Base-by-base conservation (phyloP, 2,888 invertebrate species). In the Agrochola circellaris region DNA sequence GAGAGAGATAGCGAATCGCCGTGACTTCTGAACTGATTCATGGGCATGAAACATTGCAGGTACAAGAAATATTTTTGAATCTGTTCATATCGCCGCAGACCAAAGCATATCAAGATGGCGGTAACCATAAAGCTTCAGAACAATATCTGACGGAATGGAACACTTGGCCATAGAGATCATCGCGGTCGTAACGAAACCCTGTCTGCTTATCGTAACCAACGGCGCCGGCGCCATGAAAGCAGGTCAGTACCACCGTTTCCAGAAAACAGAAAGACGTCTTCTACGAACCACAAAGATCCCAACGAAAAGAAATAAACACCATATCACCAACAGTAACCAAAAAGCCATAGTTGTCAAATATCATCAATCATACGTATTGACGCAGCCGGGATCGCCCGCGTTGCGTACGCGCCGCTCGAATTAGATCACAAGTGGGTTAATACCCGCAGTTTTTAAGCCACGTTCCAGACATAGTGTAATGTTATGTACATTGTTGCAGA, bases 381-480 rank as follows among this genome's bases (percentile, higher is more conserved):
- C 75, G 81, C 84, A 73, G 79, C 66, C 77, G 83, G 83, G 84
- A 86, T 86, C 86, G 85, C 82, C 82, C 79, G 83, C 69, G 76
- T 75, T 82, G 87, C 90, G 89, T 83, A 85, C 86, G 88, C 87
- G 88, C 75, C 84, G 85, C 78, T 89, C 79, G 85, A 93, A 93
- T 93, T 94, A 94, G 92, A 90, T 65, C 89, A 88, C 91, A 94
- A 92, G 89, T 94, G 90, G 94, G 94, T 94, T 94, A 94, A 94
- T 93, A 93, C 89, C 89, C 91, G 87, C 77, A 75, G 80, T 86
- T 88, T 87, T 86, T 90, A 89, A 88, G 75, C 86, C 87, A 77
- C 79, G 77, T 66, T 84, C 84, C 87, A 87, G 87, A 87, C 82
- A 84, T 62, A 68, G 75, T 68, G 74, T 75, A 20, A 65, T 82